Conservation (phyloP, 2,888 invertebrate genomes). For the Nymphalis urticae region DNA sequence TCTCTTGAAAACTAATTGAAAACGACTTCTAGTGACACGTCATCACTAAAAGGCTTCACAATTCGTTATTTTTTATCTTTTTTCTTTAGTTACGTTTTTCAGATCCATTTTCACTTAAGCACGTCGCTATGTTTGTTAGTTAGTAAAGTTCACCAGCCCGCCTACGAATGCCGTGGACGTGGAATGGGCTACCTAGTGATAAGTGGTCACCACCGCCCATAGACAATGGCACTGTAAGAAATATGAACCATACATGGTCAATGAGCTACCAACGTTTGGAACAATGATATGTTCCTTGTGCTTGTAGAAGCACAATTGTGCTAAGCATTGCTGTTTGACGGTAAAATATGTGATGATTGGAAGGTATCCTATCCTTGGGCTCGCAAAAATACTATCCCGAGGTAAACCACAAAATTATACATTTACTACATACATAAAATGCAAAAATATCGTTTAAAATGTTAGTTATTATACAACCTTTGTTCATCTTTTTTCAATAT, state of each 20-base stretch:
- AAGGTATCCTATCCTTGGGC: too few species aligned
- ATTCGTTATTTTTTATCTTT: slow-evolving; percentile 13
- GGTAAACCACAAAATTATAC: not conserved
- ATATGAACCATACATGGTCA: too few species aligned
- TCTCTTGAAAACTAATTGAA: slow-evolving; percentile 18
- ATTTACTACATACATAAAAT: not conserved
- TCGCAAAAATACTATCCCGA: too few species aligned
- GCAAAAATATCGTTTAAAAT: not conserved
- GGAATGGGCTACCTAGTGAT: not conserved
- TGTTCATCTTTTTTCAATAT: slow-evolving; percentile 17
- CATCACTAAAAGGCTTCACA: slow-evolving; percentile 23
- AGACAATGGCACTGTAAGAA: too few species aligned
- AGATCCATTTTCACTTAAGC: not conserved
- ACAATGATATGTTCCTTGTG: too few species aligned
- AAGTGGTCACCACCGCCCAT: too few species aligned
- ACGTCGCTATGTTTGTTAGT: not conserved
- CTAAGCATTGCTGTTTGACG: too few species aligned
- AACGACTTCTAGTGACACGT: slow-evolving; percentile 15
- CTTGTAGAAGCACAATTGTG: too few species aligned
- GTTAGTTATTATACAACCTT: not conserved
- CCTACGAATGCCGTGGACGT: not conserved
- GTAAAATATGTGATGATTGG: too few species aligned
- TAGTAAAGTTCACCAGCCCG: not conserved
- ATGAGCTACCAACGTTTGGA: too few species aligned
- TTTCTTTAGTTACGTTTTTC: not conserved